Base-by-base conservation (phyloP, 2,888 invertebrate species). In the Eristalis intricaria region DNA sequence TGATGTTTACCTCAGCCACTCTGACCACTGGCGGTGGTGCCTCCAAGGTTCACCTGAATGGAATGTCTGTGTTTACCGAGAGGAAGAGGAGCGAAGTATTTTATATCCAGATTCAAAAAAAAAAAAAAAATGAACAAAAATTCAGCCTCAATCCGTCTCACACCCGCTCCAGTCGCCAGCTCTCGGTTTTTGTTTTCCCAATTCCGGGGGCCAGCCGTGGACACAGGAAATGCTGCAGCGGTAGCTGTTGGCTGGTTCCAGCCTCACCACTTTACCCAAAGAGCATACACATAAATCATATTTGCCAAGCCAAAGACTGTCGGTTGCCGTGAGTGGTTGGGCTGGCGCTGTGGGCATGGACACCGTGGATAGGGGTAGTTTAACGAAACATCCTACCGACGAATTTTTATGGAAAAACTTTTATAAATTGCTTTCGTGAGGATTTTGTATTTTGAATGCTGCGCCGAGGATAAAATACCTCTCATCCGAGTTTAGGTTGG, bases 331-430 rank as follows among this genome's bases (percentile, higher is more conserved):
- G 50, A 50, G 50, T 50, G 50, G 50, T 50, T n/a, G 50, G 50
- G 38, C 13, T 38, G 38, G 13, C 4, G 38, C 8, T 43, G n/a
- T 8, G 50, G 50, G 50, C 50, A 19, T 13, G n/a, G 4, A 2
- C 19, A 0, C 50, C 50, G 19, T 19, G 50, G 19, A 50, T 19
- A 89, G 89, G 90, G 90, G 89, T 90, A 90, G 91, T 92, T 91
- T 90, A 90, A 91, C 90, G 90, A 92, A 92, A 92, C 92, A 92
- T 92, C 90, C 91, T 92, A 92, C 91, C 91, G 91, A 91, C 91
- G 90, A 90, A 91, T 91, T 90, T 91, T 91, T 92, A 91, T 92
- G 91, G 91, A 91, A 91, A 92, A 92, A 91, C 90, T 91, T 92
- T 92, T 90, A 91, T 92, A 92, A 92, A 92, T 92, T 92, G 92